These are phyloP conservation scores for Rhopalosiphum padi DNA, from an alignment of 1,140 invertebrate genomes.

Conservation along the genomic window DNA sequence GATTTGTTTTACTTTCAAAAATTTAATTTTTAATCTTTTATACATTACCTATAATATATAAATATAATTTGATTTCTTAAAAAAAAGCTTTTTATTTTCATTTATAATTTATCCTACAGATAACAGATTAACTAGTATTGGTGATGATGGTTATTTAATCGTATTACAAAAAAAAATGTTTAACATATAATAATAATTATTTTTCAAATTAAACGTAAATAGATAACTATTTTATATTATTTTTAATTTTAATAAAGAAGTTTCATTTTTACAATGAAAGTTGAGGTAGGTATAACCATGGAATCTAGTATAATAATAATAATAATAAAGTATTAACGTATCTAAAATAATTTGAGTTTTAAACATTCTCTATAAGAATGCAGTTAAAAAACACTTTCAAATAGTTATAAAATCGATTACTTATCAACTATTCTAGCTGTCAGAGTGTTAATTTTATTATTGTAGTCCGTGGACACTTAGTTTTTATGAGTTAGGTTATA, in stretches of 20 bases:
- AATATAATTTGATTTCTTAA: not conserved
- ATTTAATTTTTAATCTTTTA: not conserved
- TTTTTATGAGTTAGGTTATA: not conserved
- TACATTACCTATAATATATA: too few relatives aligned
- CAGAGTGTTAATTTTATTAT: not conserved
- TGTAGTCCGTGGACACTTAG: not conserved
- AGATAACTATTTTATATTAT: not conserved
- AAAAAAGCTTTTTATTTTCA: not conserved
- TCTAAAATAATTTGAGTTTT: not conserved
- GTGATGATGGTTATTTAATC: not conserved
- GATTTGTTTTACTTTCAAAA: not conserved
- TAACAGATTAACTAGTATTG: not conserved
- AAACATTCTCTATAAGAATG: not conserved
- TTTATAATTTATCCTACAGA: not conserved
- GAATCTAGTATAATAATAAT: not conserved
- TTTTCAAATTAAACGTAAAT: not conserved
- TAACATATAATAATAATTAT: not conserved
- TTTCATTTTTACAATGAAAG: conserved; percentile 16
- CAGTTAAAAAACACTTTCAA: conserved; percentile 10
- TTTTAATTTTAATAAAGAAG: not conserved
- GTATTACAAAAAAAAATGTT: not conserved
- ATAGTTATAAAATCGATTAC: conserved; percentile 5
- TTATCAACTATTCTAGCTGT: not conserved
- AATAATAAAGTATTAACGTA: not conserved
- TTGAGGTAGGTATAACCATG: not conserved